These are phyloP conservation scores for Drosophila watanabei DNA, from an alignment of 1,140 invertebrate genomes.

Conservation along the genomic window DNA sequence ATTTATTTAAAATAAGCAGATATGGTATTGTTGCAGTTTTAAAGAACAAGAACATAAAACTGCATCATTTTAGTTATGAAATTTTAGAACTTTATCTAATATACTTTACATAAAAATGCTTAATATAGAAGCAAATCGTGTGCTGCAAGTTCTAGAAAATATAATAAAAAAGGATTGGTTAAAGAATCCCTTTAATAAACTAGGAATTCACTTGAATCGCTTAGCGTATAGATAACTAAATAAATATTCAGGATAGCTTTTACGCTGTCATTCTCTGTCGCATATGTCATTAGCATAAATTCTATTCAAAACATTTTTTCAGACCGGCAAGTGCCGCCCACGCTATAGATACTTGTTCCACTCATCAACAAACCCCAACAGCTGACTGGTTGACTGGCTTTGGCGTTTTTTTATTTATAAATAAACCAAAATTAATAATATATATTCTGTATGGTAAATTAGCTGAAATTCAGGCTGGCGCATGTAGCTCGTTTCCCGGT, in stretches of 20 bases:
- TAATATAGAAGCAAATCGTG: neutral
- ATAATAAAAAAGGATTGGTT: too few species aligned
- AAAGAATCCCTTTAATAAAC: neutral
- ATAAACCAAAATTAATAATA: constrained; percentile 60
- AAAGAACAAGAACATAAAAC: neutral
- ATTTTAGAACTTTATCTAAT: neutral
- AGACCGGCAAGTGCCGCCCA: constrained; percentile 56
- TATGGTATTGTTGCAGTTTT: neutral
- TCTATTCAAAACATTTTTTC: constrained; percentile 21
- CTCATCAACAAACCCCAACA: constrained; percentile 63
- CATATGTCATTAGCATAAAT: constrained; percentile 51
- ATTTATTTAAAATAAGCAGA: neutral
- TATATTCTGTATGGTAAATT: constrained; percentile 63
- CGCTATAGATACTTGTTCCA: constrained; percentile 42
- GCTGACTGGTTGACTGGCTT: constrained; percentile 66
- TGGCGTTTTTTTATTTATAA: constrained; percentile 58
- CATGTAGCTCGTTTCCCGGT: constrained; percentile 20
- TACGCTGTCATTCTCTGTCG: constrained; percentile 37
- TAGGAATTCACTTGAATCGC: neutral
- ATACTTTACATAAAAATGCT: neutral
- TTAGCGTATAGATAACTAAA: neutral
- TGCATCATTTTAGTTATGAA: neutral
- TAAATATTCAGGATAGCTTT: constrained; percentile 14
- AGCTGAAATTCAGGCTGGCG: constrained; percentile 33
- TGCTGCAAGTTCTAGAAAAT: neutral